Percentiles rank a stretch among this genome's conserved stretches.
Evolutionary conservation across 1,140 invertebrate genomes (phyloP).

Genomic region (Neotoxoptera formosana): DNA sequence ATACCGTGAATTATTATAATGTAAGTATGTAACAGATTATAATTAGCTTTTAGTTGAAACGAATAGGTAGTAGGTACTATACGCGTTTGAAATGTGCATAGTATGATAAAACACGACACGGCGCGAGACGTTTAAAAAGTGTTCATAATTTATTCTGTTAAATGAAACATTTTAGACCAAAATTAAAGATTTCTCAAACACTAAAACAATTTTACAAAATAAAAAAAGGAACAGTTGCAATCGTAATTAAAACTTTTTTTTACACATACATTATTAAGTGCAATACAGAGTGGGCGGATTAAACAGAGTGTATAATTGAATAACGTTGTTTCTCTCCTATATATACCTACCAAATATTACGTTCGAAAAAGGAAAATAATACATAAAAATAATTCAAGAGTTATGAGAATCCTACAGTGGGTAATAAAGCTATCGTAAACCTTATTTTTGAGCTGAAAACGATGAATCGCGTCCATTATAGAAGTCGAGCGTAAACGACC

Average conservation of each 20-base stretch:
- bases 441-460: not conserved
- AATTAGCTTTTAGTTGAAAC: not conserved
- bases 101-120: not conserved
- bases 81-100: not conserved
- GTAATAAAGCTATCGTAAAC: constrained; percentile 11
- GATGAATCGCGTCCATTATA: not conserved
- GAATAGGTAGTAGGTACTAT: not conserved
- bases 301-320: not conserved
- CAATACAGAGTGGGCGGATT: not conserved
- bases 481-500: constrained; percentile 6
- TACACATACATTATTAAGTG: not conserved
- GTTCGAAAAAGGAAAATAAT: not conserved
- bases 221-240: not conserved
- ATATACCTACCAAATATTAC: not conserved
- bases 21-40: not conserved
- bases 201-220: not conserved
- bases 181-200: not conserved
- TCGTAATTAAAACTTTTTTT: not conserved
- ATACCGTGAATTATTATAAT: not conserved
- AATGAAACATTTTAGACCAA: not conserved
- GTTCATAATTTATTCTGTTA: not conserved
- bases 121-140: not conserved
- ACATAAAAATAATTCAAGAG: not conserved
- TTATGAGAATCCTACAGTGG: not conserved
- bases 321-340: not conserved